A percentile compares a stretch with the other conserved stretches of the same genome.
These are phyloP conservation scores for Orthosia cruda DNA, from an alignment of 2,888 invertebrate species.

Conservation along the genomic window DNA sequence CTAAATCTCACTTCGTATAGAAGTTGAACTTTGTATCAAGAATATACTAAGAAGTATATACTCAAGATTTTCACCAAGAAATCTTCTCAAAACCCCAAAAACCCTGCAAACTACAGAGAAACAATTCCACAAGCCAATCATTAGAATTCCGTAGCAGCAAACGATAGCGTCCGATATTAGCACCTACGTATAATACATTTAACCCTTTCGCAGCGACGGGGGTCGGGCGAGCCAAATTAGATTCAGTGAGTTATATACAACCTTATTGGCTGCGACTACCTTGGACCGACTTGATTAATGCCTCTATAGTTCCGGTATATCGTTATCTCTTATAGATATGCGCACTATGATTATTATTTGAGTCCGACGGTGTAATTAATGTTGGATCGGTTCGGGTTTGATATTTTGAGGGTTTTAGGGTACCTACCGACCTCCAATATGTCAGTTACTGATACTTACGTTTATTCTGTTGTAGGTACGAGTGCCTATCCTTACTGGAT, in stretches of 20 bases:
- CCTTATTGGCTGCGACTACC: slow-evolving; percentile 82
- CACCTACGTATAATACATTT: slow-evolving; percentile 77
- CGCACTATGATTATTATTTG: slow-evolving; percentile 64
- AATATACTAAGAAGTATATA: too few relatives aligned
- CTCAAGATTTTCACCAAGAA: neutral
- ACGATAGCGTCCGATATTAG: slow-evolving; percentile 64
- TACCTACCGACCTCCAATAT: too few relatives aligned
- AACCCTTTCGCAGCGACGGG: slow-evolving; percentile 76
- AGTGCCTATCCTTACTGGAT: too few relatives aligned
- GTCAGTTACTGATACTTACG: too few relatives aligned
- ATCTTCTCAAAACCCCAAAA: neutral
- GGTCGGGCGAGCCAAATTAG: slow-evolving; percentile 81
- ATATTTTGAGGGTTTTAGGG: slow-evolving; percentile 8
- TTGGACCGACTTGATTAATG: slow-evolving; percentile 82
- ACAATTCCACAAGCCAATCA: slow-evolving; percentile 57
- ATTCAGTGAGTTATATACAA: slow-evolving; percentile 84
- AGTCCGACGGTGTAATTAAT: slow-evolving; percentile 45
- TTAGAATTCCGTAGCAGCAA: slow-evolving; percentile 61
- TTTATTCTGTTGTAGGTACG: too few relatives aligned
- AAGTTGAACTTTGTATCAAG: too few relatives aligned
- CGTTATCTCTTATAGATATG: slow-evolving; percentile 67
- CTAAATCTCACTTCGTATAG: too few relatives aligned
- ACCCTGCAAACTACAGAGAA: slow-evolving; percentile 7
- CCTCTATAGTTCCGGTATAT: slow-evolving; percentile 75
- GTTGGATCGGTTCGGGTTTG: slow-evolving; percentile 19